phyloP scores from a whole-genome alignment of 2,113 vertebrate species.

The Varanus komodoensis region DNA sequence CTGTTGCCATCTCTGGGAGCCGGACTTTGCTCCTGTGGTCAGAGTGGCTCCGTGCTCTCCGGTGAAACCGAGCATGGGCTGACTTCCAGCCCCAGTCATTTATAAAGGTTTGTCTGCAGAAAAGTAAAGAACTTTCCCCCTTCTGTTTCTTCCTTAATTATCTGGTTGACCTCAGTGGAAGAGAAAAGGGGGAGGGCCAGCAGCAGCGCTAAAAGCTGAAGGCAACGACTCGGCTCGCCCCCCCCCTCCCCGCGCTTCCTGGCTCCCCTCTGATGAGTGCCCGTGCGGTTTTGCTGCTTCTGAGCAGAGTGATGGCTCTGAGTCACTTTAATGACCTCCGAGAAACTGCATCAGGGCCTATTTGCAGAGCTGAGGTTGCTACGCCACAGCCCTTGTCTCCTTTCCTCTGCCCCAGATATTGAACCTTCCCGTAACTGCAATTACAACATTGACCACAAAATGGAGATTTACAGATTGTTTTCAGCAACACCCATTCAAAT shows the following conservation, averaged over 20 bases:
- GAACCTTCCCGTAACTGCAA: slow-evolving; percentile 99
- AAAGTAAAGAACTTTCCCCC: slow-evolving; percentile 71
- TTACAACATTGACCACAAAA: slow-evolving; percentile 96
- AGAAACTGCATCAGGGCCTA: slow-evolving; percentile 83
- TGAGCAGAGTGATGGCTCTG: slow-evolving; percentile 75
- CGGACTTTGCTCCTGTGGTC: too few relatives aligned
- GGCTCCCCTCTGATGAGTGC: slow-evolving; percentile 72
- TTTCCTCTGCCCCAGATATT: slow-evolving; percentile 93
- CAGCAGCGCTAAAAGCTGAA: slow-evolving; percentile 67
- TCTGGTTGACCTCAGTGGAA: slow-evolving; percentile 75
- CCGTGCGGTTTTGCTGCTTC: slow-evolving; percentile 80
- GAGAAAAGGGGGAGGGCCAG: neutral
- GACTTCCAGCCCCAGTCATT: slow-evolving; percentile 43
- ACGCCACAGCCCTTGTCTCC: slow-evolving; percentile 90
- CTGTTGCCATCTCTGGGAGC: too few relatives aligned
- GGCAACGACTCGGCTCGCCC: slow-evolving; percentile 63
- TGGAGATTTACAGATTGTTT: slow-evolving; percentile 95
- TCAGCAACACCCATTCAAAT: slow-evolving; percentile 97
- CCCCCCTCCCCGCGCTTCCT: slow-evolving; percentile 40
- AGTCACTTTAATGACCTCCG: slow-evolving; percentile 81
- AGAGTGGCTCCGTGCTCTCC: neutral
- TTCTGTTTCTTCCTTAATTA: slow-evolving; percentile 73
- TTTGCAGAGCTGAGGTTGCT: slow-evolving; percentile 87
- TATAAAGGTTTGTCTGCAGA: slow-evolving; percentile 74
- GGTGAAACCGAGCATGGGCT: neutral